These are phyloP conservation scores for Sanderia malayensis DNA, from an alignment of 30 jellyfish, hydroid and myxozoan genomes.

Conservation along the genomic window DNA sequence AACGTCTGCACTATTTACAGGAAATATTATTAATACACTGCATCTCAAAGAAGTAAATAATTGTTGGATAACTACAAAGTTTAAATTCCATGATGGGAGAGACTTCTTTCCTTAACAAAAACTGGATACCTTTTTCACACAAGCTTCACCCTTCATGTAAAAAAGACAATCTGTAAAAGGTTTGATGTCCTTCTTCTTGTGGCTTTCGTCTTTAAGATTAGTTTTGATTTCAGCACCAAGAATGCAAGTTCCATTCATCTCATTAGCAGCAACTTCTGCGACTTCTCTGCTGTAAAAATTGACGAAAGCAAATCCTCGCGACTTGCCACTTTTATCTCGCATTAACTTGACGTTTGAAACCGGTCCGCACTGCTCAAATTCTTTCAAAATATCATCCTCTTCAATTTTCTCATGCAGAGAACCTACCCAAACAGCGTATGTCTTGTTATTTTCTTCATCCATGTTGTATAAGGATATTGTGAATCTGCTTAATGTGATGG, in stretches of 20 bases:
- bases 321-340: slow-evolving; percentile 24
- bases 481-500: no score
- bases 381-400: slow-evolving; percentile 23
- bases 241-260: slow-evolving; percentile 39
- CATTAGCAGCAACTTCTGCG: slow-evolving; percentile 82
- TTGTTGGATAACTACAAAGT: no score
- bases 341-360: slow-evolving; percentile 26
- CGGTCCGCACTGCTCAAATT: slow-evolving; percentile 61
- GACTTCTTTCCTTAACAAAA: no score
- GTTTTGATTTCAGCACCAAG: slow-evolving; percentile 9
- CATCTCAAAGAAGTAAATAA: no score
- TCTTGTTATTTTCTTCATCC: slow-evolving; percentile 21
- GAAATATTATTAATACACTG: no score
- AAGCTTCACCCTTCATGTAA: slow-evolving; percentile 12
- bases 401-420: slow-evolving; percentile 51
- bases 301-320: slow-evolving; percentile 40
- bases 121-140: slow-evolving; percentile 19
- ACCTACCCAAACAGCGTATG: slow-evolving; percentile 77
- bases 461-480: no score
- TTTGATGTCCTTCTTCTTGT: neutral
- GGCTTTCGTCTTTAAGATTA: slow-evolving; percentile 8
- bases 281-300: slow-evolving; percentile 62
- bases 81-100: no score
- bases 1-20: no score
- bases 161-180: slow-evolving; percentile 46